These are phyloP conservation scores for Littorina saxatilis DNA, from an alignment of 1,140 invertebrate species.

Conservation along the genomic window DNA sequence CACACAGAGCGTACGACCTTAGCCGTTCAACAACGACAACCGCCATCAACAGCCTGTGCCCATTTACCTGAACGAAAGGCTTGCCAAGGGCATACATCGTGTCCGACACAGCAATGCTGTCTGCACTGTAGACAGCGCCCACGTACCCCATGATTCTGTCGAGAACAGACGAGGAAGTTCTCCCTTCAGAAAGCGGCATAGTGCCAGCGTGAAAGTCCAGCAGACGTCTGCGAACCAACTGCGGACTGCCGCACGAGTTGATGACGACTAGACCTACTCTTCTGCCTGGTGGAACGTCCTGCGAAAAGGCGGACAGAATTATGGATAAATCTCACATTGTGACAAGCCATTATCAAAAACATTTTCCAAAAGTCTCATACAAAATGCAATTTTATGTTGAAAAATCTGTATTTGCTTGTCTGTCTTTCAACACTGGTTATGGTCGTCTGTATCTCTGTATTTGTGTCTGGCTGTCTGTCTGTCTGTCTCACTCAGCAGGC, in stretches of 20 bases:
- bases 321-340: too few species aligned
- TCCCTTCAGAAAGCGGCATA: slow-evolving; percentile 63
- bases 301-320: too few species aligned
- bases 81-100: slow-evolving; percentile 22
- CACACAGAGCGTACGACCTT: too few species aligned
- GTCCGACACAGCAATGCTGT: slow-evolving; percentile 40
- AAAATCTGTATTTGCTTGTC: too few species aligned
- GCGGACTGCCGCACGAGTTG: slow-evolving; percentile 15
- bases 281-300: slow-evolving; percentile 17
- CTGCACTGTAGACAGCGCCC: slow-evolving; percentile 27
- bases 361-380: too few species aligned
- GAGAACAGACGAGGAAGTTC: slow-evolving; percentile 80
- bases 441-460: not conserved
- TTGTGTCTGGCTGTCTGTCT: not conserved
- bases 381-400: too few species aligned
- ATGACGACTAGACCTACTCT: slow-evolving; percentile 22
- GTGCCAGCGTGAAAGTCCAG: slow-evolving; percentile 16
- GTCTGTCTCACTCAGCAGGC: too few species aligned
- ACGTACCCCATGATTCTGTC: slow-evolving; percentile 45
- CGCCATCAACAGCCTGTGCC: not conserved
- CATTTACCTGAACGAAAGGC: slow-evolving; percentile 25
- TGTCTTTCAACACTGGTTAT: too few species aligned
- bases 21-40: too few species aligned
- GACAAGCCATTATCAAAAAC: too few species aligned
- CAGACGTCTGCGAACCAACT: not conserved